These are phyloP conservation scores for Octodon degus DNA, from an alignment of 2,113 vertebrate genomes.

Conservation along the genomic window DNA sequence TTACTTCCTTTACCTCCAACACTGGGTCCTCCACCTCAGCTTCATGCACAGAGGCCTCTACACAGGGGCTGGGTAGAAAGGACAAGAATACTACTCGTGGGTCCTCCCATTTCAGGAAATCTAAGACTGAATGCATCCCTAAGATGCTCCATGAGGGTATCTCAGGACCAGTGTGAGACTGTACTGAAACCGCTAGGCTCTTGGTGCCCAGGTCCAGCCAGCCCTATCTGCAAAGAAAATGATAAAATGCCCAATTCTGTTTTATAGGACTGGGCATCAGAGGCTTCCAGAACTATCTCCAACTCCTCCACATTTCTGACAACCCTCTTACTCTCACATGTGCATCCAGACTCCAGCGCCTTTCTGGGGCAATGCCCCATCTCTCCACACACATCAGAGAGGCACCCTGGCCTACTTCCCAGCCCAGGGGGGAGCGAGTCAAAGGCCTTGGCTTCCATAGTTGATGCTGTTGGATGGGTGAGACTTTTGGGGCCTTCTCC, in stretches of 20 bases:
- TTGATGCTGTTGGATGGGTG: neutral
- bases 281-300: neutral
- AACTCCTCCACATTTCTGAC: neutral
- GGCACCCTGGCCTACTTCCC: neutral
- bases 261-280: neutral
- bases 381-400: neutral
- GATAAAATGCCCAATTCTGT: neutral
- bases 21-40: neutral
- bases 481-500: slow-evolving; percentile 5
- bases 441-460: neutral
- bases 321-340: neutral
- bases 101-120: neutral
- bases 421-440: too few species aligned
- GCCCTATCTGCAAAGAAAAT: neutral
- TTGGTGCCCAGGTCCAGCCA: neutral
- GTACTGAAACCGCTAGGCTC: neutral
- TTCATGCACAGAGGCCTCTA: neutral
- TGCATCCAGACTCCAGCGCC: neutral
- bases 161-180: neutral
- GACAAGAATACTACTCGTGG: neutral
- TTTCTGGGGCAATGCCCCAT: neutral
- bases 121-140: neutral
- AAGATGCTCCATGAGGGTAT: neutral
- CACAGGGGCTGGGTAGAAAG: neutral
- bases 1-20: neutral